Evolutionary conservation across 2,888 invertebrate species (phyloP).

Genomic region (Caenorhabditis sinica): DNA sequence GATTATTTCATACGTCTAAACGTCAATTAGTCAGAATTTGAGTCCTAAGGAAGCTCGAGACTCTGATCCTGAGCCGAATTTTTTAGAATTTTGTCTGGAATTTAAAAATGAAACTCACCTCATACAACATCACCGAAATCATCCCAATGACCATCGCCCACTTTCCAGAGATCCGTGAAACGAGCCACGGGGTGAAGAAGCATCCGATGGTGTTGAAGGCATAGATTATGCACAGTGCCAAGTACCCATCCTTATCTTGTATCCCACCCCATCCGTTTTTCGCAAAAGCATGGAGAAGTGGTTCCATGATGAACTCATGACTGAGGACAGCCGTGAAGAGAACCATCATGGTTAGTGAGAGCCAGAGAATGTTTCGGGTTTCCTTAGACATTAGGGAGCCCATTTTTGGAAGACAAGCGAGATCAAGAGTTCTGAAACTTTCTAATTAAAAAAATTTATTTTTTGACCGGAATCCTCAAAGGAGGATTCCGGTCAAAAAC

Average conservation of each 20-base stretch:
- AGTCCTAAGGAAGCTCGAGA: too few relatives aligned
- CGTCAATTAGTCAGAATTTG: too few relatives aligned
- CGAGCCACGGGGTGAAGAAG: slow-evolving; percentile 18
- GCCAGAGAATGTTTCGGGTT: slow-evolving; percentile 34
- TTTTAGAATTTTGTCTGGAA: too few relatives aligned
- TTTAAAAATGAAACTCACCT: slow-evolving; percentile 8
- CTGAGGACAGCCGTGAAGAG: slow-evolving; percentile 42
- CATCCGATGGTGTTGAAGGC: slow-evolving; percentile 45
- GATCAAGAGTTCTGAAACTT: neutral
- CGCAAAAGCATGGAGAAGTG: slow-evolving; percentile 17
- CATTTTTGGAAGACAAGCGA: neutral
- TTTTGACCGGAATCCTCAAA: too few relatives aligned
- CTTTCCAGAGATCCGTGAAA: slow-evolving; percentile 29
- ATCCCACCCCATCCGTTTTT: slow-evolving; percentile 12
- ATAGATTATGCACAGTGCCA: slow-evolving; percentile 37
- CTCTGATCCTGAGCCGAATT: too few relatives aligned
- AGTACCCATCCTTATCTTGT: slow-evolving; percentile 34
- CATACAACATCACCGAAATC: neutral
- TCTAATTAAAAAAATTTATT: too few relatives aligned
- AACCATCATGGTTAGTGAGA: slow-evolving; percentile 43
- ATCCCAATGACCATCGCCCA: slow-evolving; percentile 42
- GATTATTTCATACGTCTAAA: too few relatives aligned
- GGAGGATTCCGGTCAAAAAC: too few relatives aligned
- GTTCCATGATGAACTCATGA: slow-evolving; percentile 49
- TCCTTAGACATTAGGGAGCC: neutral